Evolutionary conservation across 2,888 invertebrate genomes (phyloP).

Genomic region (Plagodis pulveraria): DNA sequence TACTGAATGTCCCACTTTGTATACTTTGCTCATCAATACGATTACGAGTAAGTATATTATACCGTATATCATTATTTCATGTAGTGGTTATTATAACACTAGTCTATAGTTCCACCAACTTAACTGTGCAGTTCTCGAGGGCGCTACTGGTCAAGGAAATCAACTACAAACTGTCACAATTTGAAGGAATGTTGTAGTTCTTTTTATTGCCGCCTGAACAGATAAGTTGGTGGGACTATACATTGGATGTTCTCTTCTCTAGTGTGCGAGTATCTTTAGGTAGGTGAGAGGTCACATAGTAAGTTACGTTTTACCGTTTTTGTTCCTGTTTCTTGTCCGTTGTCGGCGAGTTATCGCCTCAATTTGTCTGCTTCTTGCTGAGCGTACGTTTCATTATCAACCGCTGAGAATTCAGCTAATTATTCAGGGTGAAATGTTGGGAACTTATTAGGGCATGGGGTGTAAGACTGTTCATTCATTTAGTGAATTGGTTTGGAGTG

Average conservation of each 20-base stretch:
- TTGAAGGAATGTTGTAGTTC: too few relatives aligned
- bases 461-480: conserved; percentile 24
- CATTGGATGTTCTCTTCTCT: background rate
- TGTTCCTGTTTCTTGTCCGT: conserved; percentile 40
- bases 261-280: conserved; percentile 9
- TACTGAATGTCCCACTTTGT: too few relatives aligned
- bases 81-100: background rate
- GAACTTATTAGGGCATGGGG: conserved; percentile 23
- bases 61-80: too few relatives aligned
- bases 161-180: too few relatives aligned
- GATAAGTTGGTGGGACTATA: too few relatives aligned
- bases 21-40: too few relatives aligned
- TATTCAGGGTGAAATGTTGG: conserved; percentile 31
- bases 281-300: conserved; percentile 27
- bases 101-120: too few relatives aligned
- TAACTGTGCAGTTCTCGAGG: too few relatives aligned
- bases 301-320: conserved; percentile 27
- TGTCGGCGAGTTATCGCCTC: conserved; percentile 49
- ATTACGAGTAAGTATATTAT: too few relatives aligned
- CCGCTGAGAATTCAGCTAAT: conserved; percentile 32
- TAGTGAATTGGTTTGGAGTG: conserved; percentile 1
- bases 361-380: conserved; percentile 49
- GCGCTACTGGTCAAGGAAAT: too few relatives aligned
- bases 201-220: too few relatives aligned
- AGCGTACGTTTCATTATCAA: conserved; percentile 36